Base-by-base conservation (phyloP, 2,888 invertebrate species). In the Sphecodes monilicornis region DNA sequence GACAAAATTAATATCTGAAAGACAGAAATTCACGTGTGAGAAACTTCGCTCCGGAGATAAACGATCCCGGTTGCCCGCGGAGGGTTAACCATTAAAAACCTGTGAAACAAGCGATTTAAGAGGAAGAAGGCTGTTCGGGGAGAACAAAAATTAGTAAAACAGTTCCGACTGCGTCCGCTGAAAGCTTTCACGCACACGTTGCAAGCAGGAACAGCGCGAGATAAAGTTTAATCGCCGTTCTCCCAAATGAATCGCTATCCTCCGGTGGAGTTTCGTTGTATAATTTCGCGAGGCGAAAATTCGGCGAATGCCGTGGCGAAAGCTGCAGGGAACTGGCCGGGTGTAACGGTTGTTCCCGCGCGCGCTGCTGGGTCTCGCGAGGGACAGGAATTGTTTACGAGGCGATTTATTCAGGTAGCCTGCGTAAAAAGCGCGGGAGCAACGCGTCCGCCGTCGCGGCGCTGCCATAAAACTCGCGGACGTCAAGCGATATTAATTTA, bases 401-500 rank as follows among this genome's bases (percentile, higher is more conserved):
- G 26, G 29, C 64, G 78, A 71, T 78, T 70, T 71, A 71, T 78
- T 80, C 36, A n/a, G 54, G 50, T 46, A 13, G 39, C 29, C 46
- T 13, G 60, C 50, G 64, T 78, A 80, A 78, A 77, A 64, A 60
- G 22, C 64, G 32, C 32, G 13, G n/a, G n/a, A 57, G 76, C 60
- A 60, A 36, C 76, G 10, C 76, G 43, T 80, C 46, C 50, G 8
- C 22, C 50, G 50, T 22, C 22, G 18, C 18, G 46, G 1, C 46
- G 18, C 50, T 50, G 39, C 22, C 60, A 39, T 80, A 50, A 80
- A 80, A 46, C 39, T 36, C 26, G 60, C 29, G 60, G 39, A 60
- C 70, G 60, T 69, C 29, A 39, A 18, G 16, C 70, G 77, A 77
- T 70, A 80, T 70, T 80, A 80, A 80, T 77, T 80, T 77, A 80